Conservation (phyloP, 2,888 invertebrate species). For the Cerceris ruficornis region DNA sequence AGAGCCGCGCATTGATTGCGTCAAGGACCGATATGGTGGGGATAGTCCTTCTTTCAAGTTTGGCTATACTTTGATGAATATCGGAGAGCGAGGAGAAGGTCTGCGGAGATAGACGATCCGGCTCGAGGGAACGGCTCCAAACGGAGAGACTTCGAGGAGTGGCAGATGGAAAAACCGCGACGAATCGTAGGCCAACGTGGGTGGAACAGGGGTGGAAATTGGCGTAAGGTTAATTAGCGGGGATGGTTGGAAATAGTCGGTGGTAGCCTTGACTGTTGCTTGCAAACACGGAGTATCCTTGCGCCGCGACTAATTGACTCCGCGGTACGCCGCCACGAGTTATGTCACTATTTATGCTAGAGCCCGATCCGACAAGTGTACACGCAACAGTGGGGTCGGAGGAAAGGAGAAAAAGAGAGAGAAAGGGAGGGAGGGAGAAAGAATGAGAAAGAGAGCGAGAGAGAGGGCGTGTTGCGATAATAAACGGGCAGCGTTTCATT, state of each 20-base stretch:
- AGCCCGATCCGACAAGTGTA: conserved; percentile 54
- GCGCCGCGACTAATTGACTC: conserved; percentile 65
- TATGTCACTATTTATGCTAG: conserved; percentile 66
- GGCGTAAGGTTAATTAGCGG: conserved; percentile 62
- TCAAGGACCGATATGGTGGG: too few relatives aligned
- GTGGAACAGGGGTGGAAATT: conserved; percentile 18
- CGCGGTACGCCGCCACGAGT: conserved; percentile 60
- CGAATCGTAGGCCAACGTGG: not conserved
- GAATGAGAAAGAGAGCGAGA: conserved; percentile 6
- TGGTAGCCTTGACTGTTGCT: conserved; percentile 49
- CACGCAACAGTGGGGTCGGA: conserved; percentile 3
- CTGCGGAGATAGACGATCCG: too few relatives aligned
- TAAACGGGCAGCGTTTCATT: conserved; percentile 65
- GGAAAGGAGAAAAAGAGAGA: not conserved
- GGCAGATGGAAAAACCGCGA: not conserved
- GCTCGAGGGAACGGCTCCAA: not conserved
- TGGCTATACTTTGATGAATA: too few relatives aligned
- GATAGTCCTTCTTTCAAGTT: too few relatives aligned
- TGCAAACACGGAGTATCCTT: conserved; percentile 51
- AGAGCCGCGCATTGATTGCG: too few relatives aligned
- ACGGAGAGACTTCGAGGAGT: not conserved
- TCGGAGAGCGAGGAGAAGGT: not conserved
- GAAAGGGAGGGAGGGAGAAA: conserved; percentile 17
- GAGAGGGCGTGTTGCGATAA: conserved; percentile 53
- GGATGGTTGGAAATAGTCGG: conserved; percentile 38